These are phyloP conservation scores for Aphidius colemani DNA, from an alignment of 2,888 invertebrate genomes.

Conservation along the genomic window DNA sequence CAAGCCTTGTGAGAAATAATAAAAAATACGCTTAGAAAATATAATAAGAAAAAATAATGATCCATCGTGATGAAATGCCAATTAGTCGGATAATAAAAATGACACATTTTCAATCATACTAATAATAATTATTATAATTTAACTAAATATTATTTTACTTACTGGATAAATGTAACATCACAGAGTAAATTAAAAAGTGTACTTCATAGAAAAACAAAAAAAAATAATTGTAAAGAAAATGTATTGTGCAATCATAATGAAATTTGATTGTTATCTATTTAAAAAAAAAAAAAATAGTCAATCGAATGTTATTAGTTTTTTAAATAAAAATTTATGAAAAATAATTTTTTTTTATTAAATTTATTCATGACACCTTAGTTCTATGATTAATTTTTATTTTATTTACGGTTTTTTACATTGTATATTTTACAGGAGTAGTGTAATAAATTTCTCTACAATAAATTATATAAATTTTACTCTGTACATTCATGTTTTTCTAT, in stretches of 20 bases:
- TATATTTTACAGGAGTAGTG: no score
- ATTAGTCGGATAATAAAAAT: constrained; percentile 12
- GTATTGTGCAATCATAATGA: constrained; percentile 6
- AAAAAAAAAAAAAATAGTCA: constrained; percentile 17
- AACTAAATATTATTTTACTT: not conserved
- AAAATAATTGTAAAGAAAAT: not conserved
- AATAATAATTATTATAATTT: constrained; percentile 12
- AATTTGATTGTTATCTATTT: no score
- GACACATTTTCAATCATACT: constrained; percentile 3
- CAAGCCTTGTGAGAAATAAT: constrained; percentile 9
- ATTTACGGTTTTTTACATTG: no score
- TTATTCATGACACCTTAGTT: no score
- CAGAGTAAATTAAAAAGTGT: constrained; percentile 8
- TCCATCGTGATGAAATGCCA: constrained; percentile 19
- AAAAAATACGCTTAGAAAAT: constrained; percentile 3
- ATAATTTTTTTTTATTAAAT: no score
- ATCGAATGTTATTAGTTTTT: constrained; percentile 36
- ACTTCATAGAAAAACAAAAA: constrained; percentile 3
- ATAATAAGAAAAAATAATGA: not conserved
- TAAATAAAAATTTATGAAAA: constrained; percentile 24
- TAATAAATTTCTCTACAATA: no score
- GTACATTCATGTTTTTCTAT: no score
- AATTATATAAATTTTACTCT: no score
- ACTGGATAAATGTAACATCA: constrained; percentile 1
- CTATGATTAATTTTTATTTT: no score